phyloP scores from a whole-genome alignment of 2,797 vertebrate species.

The Scolopax rusticola region DNA sequence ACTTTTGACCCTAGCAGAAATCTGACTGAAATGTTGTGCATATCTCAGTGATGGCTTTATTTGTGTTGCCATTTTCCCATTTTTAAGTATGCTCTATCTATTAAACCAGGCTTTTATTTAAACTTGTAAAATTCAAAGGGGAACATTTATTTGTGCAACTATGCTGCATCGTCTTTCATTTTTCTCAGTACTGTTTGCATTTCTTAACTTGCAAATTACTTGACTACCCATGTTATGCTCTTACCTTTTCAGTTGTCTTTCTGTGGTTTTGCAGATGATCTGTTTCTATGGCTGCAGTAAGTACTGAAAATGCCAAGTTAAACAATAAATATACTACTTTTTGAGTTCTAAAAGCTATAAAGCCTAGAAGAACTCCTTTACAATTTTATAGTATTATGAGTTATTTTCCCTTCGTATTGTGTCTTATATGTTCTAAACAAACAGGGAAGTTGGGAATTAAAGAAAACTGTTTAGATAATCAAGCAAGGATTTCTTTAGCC shows the following conservation, averaged over 20 bases:
- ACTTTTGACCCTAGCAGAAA: neutral
- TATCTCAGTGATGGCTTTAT: neutral
- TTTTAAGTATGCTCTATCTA: neutral
- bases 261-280: neutral
- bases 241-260: neutral
- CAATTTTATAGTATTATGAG: neutral
- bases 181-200: neutral
- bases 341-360: neutral
- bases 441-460: neutral
- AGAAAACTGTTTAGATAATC: neutral
- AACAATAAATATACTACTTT: neutral
- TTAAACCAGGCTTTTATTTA: neutral
- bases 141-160: neutral
- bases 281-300: neutral
- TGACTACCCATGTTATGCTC: neutral
- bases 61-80: neutral
- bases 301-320: neutral
- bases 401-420: neutral
- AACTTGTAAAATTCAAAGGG: neutral
- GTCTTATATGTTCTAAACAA: neutral
- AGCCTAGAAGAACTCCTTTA: neutral
- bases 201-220: neutral
- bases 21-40: neutral
- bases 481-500: neutral
- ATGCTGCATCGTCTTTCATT: neutral